These are phyloP conservation scores for Oopsacas minuta DNA, from an alignment of 37 sponge, comb jelly and placozoan species.

Conservation along the genomic window DNA sequence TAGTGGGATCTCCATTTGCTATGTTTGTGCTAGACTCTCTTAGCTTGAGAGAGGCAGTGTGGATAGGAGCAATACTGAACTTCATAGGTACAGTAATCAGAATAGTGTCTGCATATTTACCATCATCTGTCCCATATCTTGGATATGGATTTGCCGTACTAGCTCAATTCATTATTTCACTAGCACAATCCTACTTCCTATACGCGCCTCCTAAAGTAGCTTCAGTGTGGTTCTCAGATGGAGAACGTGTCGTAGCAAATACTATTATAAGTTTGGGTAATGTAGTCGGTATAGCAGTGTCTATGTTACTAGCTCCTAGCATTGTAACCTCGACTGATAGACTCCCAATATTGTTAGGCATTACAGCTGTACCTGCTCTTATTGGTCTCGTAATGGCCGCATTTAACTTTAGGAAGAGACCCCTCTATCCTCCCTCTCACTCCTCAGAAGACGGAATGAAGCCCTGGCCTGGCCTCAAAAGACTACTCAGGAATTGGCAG, in stretches of 20 bases:
- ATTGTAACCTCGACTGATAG: neutral
- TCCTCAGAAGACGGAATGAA: slow-evolving; percentile 18
- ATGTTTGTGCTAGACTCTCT: slow-evolving; percentile 46
- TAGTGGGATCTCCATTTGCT: slow-evolving; percentile 47
- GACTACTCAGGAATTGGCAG: slow-evolving; percentile 12
- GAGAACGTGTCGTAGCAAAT: slow-evolving; percentile 43
- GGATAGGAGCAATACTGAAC: slow-evolving; percentile 45
- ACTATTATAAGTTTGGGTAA: neutral
- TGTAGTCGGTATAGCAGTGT: slow-evolving; percentile 10
- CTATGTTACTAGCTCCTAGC: neutral
- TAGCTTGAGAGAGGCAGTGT: slow-evolving; percentile 50
- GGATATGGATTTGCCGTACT: slow-evolving; percentile 45
- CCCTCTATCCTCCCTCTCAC: neutral
- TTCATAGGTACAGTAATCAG: slow-evolving; percentile 42
- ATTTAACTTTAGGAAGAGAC: neutral
- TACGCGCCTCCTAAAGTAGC: slow-evolving; percentile 74
- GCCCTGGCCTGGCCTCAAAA: neutral
- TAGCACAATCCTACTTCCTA: slow-evolving; percentile 68
- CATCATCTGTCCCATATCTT: slow-evolving; percentile 24
- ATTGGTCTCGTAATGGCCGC: neutral
- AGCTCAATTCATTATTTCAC: slow-evolving; percentile 50
- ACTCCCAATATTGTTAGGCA: neutral
- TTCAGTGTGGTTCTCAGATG: slow-evolving; percentile 62
- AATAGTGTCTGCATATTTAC: neutral
- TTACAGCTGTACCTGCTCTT: neutral